A percentile compares a stretch with the other conserved stretches of the same genome.
These are phyloP conservation scores for Eidolon helvum DNA, from an alignment of 2,113 vertebrate genomes.

Conservation along the genomic window DNA sequence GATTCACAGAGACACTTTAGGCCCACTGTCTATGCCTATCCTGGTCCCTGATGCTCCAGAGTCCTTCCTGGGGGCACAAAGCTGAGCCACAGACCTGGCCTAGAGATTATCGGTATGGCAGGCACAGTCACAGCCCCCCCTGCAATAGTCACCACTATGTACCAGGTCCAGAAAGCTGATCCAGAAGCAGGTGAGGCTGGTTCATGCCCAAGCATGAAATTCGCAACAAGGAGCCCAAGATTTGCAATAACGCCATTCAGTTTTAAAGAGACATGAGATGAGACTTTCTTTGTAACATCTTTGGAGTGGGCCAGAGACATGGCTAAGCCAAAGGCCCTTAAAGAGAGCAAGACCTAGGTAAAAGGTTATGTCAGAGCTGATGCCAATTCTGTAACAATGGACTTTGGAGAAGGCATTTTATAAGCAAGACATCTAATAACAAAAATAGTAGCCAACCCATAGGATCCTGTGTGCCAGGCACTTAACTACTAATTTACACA, in stretches of 20 bases:
- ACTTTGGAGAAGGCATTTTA: background rate
- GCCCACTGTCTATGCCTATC: background rate
- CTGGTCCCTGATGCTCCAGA: background rate
- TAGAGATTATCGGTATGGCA: background rate
- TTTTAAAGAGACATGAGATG: background rate
- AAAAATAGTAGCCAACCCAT: background rate
- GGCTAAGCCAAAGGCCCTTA: background rate
- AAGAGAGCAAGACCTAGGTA: background rate
- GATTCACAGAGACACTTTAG: background rate
- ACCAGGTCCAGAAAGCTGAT: background rate
- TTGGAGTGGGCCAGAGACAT: background rate
- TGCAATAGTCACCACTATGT: background rate
- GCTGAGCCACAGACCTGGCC: background rate
- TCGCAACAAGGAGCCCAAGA: background rate
- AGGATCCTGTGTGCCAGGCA: background rate
- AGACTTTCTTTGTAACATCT: background rate
- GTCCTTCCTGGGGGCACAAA: background rate
- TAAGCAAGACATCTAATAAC: background rate
- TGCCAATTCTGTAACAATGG: background rate
- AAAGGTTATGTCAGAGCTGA: background rate
- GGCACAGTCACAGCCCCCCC: background rate
- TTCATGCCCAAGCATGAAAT: background rate
- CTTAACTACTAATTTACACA: background rate
- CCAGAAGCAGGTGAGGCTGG: background rate
- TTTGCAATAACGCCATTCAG: background rate